Base-by-base conservation (phyloP, 2,113 vertebrate species). In the Aptenodytes forsteri region DNA sequence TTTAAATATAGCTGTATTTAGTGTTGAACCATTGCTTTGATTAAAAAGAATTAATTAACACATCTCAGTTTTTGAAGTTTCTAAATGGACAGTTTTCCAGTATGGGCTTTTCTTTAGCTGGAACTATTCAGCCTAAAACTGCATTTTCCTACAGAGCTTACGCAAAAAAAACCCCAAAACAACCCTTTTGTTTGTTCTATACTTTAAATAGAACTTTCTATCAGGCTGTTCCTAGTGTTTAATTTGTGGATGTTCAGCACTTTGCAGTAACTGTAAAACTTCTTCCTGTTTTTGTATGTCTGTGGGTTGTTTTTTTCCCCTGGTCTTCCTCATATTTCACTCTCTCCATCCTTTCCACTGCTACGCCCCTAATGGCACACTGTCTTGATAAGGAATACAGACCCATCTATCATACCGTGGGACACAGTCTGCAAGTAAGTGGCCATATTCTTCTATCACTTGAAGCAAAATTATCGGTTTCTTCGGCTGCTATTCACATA, bases 261-360 rank as follows among this genome's bases (percentile, higher is more conserved):
- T 89, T 94, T 84, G 15, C 42, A 91, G 64, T 66, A 70, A 29
- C 55, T 61, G n/a, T 38, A 56, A 73, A 87, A 71, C 42, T 34
- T 75, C 69, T 83, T 96, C 91, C 94, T 97, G 78, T 16, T 89
- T 91, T 82, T 94, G n/a, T 79, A 21, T 73, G 77, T 58, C 62
- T 84, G 3, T 64, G 20, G 13, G 9, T n/a, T 86, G 19, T 86
- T 23, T 29, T 40, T 49, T 22, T 29, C 3, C 4, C 23, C 1
- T 0, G 2, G 2, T 70, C 61, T 84, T 89, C 64, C 32, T 87
- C 52, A 22, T 36, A 38, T 82, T 89, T 89, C 42, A 46, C 36
- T 69, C 61, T 91, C 30, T 69, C 21, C 30, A 1, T 84, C 22
- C 18, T 77, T 55, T 91, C 18, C 8, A 10, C 16, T 62, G 42